Evolutionary conservation across 2,113 vertebrate genomes (phyloP), one percentile per base, ranked within the genome.

Genomic region (Sander vitreus): DNA sequence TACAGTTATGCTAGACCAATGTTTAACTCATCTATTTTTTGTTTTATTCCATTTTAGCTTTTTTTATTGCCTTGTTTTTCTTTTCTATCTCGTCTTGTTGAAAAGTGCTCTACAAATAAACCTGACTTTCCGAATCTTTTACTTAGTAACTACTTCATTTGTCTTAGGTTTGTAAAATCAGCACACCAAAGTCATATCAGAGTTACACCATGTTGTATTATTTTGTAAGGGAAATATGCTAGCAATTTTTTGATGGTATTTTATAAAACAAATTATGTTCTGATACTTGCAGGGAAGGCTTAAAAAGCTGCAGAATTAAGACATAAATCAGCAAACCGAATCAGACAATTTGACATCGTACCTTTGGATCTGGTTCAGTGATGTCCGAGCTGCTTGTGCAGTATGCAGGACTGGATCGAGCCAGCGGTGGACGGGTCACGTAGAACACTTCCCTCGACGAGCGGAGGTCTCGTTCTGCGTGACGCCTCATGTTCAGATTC

Each of bases 351-450:
- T 45, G 4, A 4, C 18, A 15, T 19, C 13, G 4, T 84, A 96
- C 95, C 96, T 98, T 98, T 27, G 97, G 97, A 88, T 98, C 97
- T 0, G 97, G 97, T 62, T 98, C 97, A 0, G 97, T 99, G 92
- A 99, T 98, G 93, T 99, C 97, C 0, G 97, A 99, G 95, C 97
- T 98, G 95, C 97, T 99, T 0, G 97, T 99, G 95, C 97, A 99
- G 92, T 99, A 99, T 0, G 97, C 97, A 0, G 97, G 97, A 36
- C 97, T 98, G 51, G 97, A 99, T 1, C 97, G 96, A 73, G 97
- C 97, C 75, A 99, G 88, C 0, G 97, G 97, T 0, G 97, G 97
- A 18, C 97, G 96, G 58, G 97, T 96, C 68, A 98, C 97, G 1
- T 98, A 98, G 92, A 98, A 97, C 47, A 98, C 95, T 55, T 99